phyloP scores from a whole-genome alignment of 2,113 vertebrate species.

The Ameiurus melas region DNA sequence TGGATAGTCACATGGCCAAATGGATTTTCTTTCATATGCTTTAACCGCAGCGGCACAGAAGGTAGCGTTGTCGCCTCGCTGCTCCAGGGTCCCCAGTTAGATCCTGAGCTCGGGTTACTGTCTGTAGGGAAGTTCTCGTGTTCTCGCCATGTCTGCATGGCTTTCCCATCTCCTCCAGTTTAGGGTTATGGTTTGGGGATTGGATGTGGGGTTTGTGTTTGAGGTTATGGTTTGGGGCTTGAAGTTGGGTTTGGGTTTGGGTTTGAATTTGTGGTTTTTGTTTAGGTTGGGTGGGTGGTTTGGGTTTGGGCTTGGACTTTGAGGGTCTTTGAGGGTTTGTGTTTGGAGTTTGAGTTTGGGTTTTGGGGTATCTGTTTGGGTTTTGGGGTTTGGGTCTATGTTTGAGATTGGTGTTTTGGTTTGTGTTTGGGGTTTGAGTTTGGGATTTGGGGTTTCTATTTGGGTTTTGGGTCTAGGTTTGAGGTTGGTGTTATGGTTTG shows the following conservation, averaged over 20 bases:
- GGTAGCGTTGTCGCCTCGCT: not conserved
- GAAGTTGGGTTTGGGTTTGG: not conserved
- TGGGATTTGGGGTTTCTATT: not conserved
- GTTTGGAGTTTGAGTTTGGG: not conserved
- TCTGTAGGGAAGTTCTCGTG: not conserved
- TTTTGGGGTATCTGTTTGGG: not conserved
- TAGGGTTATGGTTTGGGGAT: not conserved
- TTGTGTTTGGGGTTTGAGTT: not conserved
- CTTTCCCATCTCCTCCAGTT: not conserved
- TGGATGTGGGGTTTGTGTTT: not conserved
- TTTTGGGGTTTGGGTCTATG: not conserved
- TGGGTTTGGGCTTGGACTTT: too few relatives aligned
- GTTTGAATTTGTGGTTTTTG: not conserved
- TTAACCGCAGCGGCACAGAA: not conserved
- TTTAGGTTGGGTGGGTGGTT: not conserved
- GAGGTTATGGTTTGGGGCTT: not conserved
- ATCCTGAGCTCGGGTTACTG: not conserved
- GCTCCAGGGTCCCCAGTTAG: not conserved
- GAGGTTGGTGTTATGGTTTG: not conserved
- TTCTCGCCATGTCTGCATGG: not conserved
- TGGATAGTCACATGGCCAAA: conserved; percentile 17
- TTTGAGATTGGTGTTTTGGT: not conserved
- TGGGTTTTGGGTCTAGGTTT: not conserved
- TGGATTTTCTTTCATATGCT: conserved; percentile 15
- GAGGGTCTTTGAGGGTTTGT: not conserved